phyloP scores from a whole-genome alignment of 2,888 invertebrate genomes.

The Yponomeuta plumbellus region DNA sequence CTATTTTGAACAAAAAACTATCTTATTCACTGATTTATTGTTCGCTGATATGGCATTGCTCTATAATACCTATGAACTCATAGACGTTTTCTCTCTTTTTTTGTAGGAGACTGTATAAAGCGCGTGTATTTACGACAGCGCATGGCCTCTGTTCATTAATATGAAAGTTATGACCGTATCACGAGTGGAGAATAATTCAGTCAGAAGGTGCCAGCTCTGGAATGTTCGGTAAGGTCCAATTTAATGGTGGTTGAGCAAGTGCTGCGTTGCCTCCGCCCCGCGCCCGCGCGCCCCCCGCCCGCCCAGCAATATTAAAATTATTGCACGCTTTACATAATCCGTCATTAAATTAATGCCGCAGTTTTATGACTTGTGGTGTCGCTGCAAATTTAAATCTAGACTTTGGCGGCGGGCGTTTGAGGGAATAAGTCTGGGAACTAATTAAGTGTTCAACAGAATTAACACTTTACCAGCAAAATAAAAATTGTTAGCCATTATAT shows the following conservation, averaged over 20 bases:
- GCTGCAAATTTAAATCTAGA: conserved; percentile 19
- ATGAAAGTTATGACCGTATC: conserved; percentile 17
- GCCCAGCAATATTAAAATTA: conserved; percentile 51
- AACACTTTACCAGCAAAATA: no score
- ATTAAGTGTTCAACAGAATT: no score
- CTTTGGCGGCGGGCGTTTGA: conserved; percentile 14
- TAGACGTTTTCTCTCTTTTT: no score
- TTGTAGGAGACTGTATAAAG: neutral
- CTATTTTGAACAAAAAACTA: no score
- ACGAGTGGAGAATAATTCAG: conserved; percentile 39
- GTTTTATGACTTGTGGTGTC: conserved; percentile 14
- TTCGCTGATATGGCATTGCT: no score
- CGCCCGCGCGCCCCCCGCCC: conserved; percentile 30
- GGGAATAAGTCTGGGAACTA: conserved; percentile 16
- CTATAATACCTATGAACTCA: no score
- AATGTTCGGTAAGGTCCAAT: conserved; percentile 57
- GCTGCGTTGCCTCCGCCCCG: conserved; percentile 43
- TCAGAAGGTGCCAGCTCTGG: conserved; percentile 35
- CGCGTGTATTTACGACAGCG: neutral
- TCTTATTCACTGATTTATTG: no score
- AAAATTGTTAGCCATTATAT: no score
- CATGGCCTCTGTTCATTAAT: conserved; percentile 3
- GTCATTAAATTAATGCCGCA: conserved; percentile 29
- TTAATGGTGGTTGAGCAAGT: conserved; percentile 72
- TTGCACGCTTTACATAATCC: conserved; percentile 31